phyloP scores from a whole-genome alignment of 2,113 vertebrate genomes.

The Picathartes gymnocephalus region DNA sequence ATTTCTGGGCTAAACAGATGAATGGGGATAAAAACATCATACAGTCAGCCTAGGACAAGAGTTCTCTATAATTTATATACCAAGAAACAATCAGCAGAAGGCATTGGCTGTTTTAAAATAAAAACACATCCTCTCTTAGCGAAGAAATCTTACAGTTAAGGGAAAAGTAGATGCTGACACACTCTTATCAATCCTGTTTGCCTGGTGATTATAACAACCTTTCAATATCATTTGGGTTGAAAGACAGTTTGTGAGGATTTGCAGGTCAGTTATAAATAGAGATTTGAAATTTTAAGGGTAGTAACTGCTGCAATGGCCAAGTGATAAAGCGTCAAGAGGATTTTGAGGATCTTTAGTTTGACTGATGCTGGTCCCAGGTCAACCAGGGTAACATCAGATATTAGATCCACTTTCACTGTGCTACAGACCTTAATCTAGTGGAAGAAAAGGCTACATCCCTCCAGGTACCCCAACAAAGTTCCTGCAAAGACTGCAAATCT shows the following conservation, averaged over 20 bases:
- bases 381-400: not conserved
- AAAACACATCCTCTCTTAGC: not conserved
- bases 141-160: not conserved
- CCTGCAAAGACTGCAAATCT: not conserved
- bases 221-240: constrained; percentile 2
- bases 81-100: constrained; percentile 5
- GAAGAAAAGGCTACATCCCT: not conserved
- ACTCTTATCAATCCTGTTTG: constrained; percentile 21
- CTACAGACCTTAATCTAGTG: not conserved
- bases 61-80: constrained; percentile 29
- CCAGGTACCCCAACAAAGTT: rapidly evolving
- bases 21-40: too few species aligned
- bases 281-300: not conserved
- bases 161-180: not conserved
- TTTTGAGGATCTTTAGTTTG: not conserved
- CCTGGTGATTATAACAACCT: constrained; percentile 3
- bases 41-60: too few species aligned
- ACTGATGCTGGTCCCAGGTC: not conserved
- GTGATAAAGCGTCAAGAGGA: not conserved
- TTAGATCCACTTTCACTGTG: not conserved
- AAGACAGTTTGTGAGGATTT: not conserved
- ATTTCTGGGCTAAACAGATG: too few species aligned
- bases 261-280: not conserved
- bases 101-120: not conserved
- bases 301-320: not conserved